A percentile compares a stretch with the other conserved stretches of the same genome.
These are phyloP conservation scores for Andrena camellia DNA, from an alignment of 2,888 invertebrate species.

Conservation along the genomic window DNA sequence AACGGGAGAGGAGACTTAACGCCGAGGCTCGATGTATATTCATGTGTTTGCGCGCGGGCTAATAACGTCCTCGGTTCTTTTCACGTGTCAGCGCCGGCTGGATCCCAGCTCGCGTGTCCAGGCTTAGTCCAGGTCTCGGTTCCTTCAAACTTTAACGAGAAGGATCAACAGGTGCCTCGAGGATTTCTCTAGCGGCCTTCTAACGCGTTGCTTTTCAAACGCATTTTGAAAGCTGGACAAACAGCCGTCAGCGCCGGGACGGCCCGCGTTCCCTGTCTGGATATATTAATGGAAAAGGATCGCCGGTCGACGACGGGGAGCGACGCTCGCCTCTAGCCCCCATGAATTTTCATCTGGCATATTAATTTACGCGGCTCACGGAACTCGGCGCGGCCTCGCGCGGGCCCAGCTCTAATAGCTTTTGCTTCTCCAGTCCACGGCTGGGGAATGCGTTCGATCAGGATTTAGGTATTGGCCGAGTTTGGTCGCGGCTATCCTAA, in stretches of 20 bases:
- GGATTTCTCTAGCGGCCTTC: conserved; percentile 70
- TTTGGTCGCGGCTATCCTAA: no score
- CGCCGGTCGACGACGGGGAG: background rate
- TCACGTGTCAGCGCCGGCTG: conserved; percentile 45
- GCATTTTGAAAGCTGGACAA: conserved; percentile 19
- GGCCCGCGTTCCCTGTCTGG: background rate
- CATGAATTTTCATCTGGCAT: conserved; percentile 25
- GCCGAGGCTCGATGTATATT: background rate
- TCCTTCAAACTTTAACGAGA: conserved; percentile 79
- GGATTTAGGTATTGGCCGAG: no score
- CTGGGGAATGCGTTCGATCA: background rate
- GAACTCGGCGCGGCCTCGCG: background rate
- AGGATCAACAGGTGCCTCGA: conserved; percentile 82
- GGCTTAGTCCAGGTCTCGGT: conserved; percentile 77
- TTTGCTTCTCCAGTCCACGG: conserved; percentile 14
- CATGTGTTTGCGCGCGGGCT: conserved; percentile 31
- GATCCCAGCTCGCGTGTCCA: conserved; percentile 69
- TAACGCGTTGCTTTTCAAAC: conserved; percentile 65
- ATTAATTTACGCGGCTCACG: conserved; percentile 16
- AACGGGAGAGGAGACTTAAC: background rate
- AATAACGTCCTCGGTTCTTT: conserved; percentile 51
- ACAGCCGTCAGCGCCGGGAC: conserved; percentile 6
- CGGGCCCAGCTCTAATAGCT: background rate
- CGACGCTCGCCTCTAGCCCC: background rate
- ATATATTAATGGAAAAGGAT: background rate